Evolutionary conservation across 30 jellyfish, hydroid and myxozoan species (phyloP).

Genomic region (Mastigias papua): DNA sequence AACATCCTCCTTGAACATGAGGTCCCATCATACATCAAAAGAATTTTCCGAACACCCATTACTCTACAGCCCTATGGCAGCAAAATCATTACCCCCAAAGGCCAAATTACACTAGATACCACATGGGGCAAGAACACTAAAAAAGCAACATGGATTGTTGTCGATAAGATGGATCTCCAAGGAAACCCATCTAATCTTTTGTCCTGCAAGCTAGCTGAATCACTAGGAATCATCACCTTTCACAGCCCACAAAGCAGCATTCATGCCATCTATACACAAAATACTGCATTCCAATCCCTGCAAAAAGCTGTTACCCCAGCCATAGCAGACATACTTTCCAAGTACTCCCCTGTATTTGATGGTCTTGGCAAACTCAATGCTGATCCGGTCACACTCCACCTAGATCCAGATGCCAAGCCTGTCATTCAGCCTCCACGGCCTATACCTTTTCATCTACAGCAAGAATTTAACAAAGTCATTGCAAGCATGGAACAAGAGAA

Average conservation of each 20-base stretch:
- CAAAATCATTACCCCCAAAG: constrained; percentile 35
- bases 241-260: background rate
- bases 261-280: background rate
- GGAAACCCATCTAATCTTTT: background rate
- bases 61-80: constrained; percentile 9
- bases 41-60: constrained; percentile 30
- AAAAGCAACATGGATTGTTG: background rate
- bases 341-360: background rate
- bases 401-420: background rate
- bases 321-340: background rate
- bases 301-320: background rate
- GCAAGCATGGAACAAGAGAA: constrained; percentile 28
- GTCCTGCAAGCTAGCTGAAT: background rate
- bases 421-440: background rate
- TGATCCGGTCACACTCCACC: background rate
- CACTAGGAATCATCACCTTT: background rate
- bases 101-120: constrained; percentile 4
- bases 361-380: background rate
- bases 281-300: background rate
- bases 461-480: background rate
- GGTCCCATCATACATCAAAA: constrained; percentile 19
- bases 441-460: background rate
- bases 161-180: background rate
- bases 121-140: constrained; percentile 4
- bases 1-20: constrained; percentile 32